These are phyloP conservation scores for Pygmarrhopalites habei DNA, from an alignment of 1,140 invertebrate species.

Conservation along the genomic window DNA sequence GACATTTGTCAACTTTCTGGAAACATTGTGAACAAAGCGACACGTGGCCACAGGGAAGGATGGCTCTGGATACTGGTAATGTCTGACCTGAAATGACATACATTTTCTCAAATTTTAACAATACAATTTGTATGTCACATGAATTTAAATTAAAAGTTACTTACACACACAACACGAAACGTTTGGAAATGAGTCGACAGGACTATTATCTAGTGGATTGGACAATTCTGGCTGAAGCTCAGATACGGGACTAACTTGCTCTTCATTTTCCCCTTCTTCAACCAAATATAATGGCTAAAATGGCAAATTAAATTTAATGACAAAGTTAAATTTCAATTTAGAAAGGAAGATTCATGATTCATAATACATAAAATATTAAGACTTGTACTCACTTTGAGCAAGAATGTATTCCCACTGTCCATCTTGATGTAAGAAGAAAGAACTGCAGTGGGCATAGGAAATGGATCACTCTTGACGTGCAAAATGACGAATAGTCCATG, in stretches of 20 bases:
- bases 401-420: slow-evolving; percentile 69
- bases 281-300: slow-evolving; percentile 42
- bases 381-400: slow-evolving; percentile 68
- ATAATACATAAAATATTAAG: too few relatives aligned
- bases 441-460: slow-evolving; percentile 65
- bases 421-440: slow-evolving; percentile 73
- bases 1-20: slow-evolving; percentile 65
- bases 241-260: too few relatives aligned
- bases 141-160: too few relatives aligned
- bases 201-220: too few relatives aligned
- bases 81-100: too few relatives aligned
- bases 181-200: slow-evolving; percentile 49
- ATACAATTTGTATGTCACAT: too few relatives aligned
- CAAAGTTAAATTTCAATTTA: too few relatives aligned
- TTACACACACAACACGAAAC: slow-evolving; percentile 69
- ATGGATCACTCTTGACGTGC: slow-evolving; percentile 67
- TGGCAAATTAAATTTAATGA: neutral
- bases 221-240: too few relatives aligned
- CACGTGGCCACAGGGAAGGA: slow-evolving; percentile 71
- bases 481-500: slow-evolving; percentile 70
- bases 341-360: too few relatives aligned
- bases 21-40: slow-evolving; percentile 73
- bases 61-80: slow-evolving; percentile 63
- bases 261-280: slow-evolving; percentile 43
- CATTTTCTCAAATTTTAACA: too few relatives aligned